Percentiles rank a stretch among this genome's conserved stretches.
Conservation (phyloP, 2,888 invertebrate genomes). For the Thera britannica region DNA sequence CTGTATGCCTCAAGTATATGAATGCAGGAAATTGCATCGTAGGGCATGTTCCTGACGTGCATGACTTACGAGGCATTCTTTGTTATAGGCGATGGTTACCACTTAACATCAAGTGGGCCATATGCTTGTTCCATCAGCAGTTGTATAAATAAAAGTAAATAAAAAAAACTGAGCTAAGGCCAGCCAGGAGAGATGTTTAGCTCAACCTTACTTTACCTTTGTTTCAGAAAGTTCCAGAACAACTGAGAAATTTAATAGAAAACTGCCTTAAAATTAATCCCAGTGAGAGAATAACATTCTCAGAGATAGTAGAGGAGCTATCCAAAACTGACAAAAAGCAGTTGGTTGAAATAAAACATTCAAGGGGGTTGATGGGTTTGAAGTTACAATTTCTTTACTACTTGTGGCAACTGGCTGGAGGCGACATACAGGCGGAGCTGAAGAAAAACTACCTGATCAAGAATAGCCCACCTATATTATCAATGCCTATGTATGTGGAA, state of each 20-base stretch:
- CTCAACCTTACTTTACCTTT: background rate
- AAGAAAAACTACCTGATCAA: constrained; percentile 96
- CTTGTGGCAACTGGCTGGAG: constrained; percentile 98
- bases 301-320: constrained; percentile 82
- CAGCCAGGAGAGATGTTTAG: too few relatives aligned
- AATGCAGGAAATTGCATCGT: too few relatives aligned
- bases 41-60: too few relatives aligned
- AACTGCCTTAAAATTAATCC: constrained; percentile 89
- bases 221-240: constrained; percentile 84
- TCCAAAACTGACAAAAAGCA: constrained; percentile 65
- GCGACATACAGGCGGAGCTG: constrained; percentile 95
- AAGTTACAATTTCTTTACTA: constrained; percentile 94
- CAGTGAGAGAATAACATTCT: constrained; percentile 80
- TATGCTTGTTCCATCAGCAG: too few relatives aligned
- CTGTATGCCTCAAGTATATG: too few relatives aligned
- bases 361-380: constrained; percentile 73
- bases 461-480: constrained; percentile 92
- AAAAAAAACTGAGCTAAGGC: too few relatives aligned
- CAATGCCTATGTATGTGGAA: constrained; percentile 86
- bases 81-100: too few relatives aligned
- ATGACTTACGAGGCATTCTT: too few relatives aligned
- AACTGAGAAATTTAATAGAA: constrained; percentile 87
- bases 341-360: constrained; percentile 73
- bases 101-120: too few relatives aligned
- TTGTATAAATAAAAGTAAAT: too few relatives aligned